phyloP scores from a whole-genome alignment of 2,888 invertebrate genomes.

The Polymixis flavicincta region DNA sequence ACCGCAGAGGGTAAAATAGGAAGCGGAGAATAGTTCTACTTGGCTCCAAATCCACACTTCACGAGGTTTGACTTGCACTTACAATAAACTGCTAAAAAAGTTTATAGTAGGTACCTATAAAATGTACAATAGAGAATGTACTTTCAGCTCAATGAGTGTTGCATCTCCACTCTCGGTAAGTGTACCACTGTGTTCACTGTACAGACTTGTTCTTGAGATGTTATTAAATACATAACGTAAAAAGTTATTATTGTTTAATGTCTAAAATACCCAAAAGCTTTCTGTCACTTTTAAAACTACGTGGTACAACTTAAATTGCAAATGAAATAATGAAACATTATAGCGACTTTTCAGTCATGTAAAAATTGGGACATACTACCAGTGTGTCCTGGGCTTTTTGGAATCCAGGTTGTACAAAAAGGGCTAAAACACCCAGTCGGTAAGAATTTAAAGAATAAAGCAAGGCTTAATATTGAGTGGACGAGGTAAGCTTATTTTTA shows the following conservation, averaged over 20 bases:
- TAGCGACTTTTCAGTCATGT: not conserved
- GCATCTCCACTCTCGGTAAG: not conserved
- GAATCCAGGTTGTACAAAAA: constrained; percentile 23
- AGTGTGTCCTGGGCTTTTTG: not conserved
- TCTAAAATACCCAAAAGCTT: too few relatives aligned
- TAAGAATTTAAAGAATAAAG: constrained; percentile 45
- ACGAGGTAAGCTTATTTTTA: constrained; percentile 55
- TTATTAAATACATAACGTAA: not conserved
- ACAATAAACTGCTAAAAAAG: not conserved
- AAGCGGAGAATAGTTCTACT: too few relatives aligned
- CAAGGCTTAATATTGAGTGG: constrained; percentile 35
- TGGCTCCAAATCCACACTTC: too few relatives aligned
- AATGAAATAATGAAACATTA: not conserved
- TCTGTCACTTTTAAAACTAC: too few relatives aligned
- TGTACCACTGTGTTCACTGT: too few relatives aligned
- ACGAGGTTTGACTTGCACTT: too few relatives aligned
- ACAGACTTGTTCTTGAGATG: too few relatives aligned
- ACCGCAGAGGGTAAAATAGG: too few relatives aligned
- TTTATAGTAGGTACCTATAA: not conserved
- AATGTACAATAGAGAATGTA: too few relatives aligned
- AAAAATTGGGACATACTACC: not conserved
- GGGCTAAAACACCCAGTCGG: constrained; percentile 36
- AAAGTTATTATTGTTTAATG: too few relatives aligned
- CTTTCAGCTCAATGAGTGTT: not conserved
- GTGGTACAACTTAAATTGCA: too few relatives aligned